A percentile compares a stretch with the other conserved stretches of the same genome.
These are phyloP conservation scores for Orycteropus afer DNA, from an alignment of 2,113 vertebrate species.

Conservation along the genomic window DNA sequence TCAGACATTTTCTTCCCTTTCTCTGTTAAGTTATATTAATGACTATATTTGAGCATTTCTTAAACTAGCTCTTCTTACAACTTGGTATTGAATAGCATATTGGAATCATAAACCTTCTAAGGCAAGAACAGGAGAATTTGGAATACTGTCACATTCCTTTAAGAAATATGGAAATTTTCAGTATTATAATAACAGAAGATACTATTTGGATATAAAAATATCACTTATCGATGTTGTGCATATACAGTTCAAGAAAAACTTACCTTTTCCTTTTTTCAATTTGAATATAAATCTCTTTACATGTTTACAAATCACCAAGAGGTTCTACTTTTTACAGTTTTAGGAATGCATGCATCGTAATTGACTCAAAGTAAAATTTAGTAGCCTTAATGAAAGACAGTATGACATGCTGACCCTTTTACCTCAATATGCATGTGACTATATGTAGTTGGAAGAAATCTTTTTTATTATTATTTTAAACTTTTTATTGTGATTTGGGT, in stretches of 20 bases:
- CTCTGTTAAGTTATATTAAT: not conserved
- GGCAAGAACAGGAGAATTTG: not conserved
- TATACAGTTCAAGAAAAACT: not conserved
- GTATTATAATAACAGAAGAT: not conserved
- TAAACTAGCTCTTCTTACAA: not conserved
- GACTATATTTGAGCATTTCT: not conserved
- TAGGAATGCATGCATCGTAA: not conserved
- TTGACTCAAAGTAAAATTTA: no score
- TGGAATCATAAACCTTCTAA: not conserved
- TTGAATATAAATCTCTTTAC: not conserved
- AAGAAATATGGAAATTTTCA: constrained; percentile 31
- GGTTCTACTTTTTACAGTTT: constrained; percentile 7
- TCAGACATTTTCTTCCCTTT: not conserved
- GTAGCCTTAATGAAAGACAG: no score
- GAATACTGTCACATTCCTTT: not conserved
- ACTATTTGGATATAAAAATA: constrained; percentile 35
- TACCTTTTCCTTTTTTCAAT: constrained; percentile 4
- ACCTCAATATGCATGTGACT: not conserved
- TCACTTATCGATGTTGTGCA: not conserved
- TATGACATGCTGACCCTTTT: not conserved
- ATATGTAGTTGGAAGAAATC: no score
- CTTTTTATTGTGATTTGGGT: no score
- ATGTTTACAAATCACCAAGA: not conserved
- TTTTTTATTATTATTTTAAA: no score
- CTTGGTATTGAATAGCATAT: not conserved